A percentile compares a stretch with the other conserved stretches of the same genome.
Evolutionary conservation across 2,888 invertebrate species (phyloP).

Genomic region (Eudemis profundana): DNA sequence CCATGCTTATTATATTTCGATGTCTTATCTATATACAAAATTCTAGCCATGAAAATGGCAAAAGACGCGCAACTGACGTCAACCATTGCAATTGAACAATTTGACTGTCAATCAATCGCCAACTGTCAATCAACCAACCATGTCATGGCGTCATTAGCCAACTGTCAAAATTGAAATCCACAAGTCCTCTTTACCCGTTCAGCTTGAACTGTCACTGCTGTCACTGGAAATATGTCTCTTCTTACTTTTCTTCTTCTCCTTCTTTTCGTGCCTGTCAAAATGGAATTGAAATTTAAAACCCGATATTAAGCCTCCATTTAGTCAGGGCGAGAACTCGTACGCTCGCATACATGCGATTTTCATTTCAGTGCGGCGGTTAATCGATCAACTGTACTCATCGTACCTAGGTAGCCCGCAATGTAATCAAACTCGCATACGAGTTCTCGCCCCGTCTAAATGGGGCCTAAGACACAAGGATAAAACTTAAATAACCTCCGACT

Average conservation of each 20-base stretch:
- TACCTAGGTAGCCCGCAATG: too few species aligned
- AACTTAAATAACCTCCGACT: too few species aligned
- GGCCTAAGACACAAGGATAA: too few species aligned
- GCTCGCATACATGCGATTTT: too few species aligned
- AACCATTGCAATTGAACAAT: constrained; percentile 1
- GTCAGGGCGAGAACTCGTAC: too few species aligned
- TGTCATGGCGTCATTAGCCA: not conserved
- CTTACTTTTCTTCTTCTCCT: constrained; percentile 64
- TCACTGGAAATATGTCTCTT: constrained; percentile 66
- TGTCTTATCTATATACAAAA: too few species aligned
- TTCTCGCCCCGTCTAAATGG: too few species aligned
- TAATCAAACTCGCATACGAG: too few species aligned
- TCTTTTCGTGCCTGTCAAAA: constrained; percentile 47
- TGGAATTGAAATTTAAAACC: constrained; percentile 44
- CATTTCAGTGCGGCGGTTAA: too few species aligned
- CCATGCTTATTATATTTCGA: too few species aligned
- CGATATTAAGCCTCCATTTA: too few species aligned
- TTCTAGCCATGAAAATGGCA: not conserved
- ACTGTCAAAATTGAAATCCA: constrained; percentile 33
- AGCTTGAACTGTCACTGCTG: constrained; percentile 73
- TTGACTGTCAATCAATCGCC: constrained; percentile 1
- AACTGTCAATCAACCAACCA: constrained; percentile 7
- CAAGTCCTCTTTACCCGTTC: constrained; percentile 52
- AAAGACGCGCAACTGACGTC: not conserved
- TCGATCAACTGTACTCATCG: too few species aligned